phyloP scores from a whole-genome alignment of 2,797 vertebrate genomes.

The Myotis daubentonii region DNA sequence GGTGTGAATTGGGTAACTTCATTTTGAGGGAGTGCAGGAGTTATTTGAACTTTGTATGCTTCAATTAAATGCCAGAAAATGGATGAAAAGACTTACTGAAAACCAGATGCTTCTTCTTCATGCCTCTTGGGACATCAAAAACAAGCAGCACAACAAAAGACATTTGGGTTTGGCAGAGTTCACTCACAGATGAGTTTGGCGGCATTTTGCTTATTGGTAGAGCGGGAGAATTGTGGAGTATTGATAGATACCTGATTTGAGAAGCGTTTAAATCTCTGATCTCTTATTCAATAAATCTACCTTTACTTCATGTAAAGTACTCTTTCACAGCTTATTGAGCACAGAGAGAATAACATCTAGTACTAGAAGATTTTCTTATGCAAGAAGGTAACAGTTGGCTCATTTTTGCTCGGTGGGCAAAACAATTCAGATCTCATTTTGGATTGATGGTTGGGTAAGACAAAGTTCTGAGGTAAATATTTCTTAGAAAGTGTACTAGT shows the following conservation, averaged over 20 bases:
- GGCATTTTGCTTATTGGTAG: not conserved
- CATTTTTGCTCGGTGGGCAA: not conserved
- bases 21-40: constrained; percentile 60
- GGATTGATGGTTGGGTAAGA: not conserved
- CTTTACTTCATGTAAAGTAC: not conserved
- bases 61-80: constrained; percentile 68
- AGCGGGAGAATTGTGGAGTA: not conserved
- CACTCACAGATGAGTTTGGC: not conserved
- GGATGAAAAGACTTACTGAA: constrained; percentile 70
- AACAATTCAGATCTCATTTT: not conserved
- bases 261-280: constrained; percentile 1
- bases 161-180: constrained; percentile 39
- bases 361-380: not conserved
- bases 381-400: not conserved
- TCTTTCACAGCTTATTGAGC: not conserved
- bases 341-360: not conserved
- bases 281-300: constrained; percentile 12
- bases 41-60: constrained; percentile 58
- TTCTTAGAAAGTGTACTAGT: not conserved
- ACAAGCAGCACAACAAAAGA: constrained; percentile 62
- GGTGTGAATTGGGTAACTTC: constrained; percentile 69
- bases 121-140: constrained; percentile 37
- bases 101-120: constrained; percentile 72
- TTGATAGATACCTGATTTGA: constrained; percentile 43
- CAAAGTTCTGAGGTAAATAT: not conserved